Conservation (phyloP, 2,797 vertebrate genomes). For the Scarus forsteni region DNA sequence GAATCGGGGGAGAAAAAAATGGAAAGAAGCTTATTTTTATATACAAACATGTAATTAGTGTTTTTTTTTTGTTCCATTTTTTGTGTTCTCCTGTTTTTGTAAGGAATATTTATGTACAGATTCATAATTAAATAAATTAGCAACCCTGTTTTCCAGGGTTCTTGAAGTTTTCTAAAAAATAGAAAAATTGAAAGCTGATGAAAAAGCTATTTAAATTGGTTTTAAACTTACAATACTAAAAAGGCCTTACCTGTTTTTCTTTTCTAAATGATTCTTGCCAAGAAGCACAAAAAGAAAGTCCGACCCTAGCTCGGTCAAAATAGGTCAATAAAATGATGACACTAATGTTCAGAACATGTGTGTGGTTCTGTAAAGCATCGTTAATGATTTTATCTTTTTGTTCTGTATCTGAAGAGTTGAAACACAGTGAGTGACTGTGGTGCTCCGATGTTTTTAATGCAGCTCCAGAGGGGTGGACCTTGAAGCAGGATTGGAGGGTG, state of each 20-base stretch:
- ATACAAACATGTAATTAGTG: slow-evolving; percentile 76
- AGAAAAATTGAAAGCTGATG: slow-evolving; percentile 64
- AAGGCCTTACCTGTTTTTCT: slow-evolving; percentile 78
- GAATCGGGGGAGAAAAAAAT: slow-evolving; percentile 7
- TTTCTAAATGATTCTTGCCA: slow-evolving; percentile 72
- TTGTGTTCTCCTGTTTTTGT: slow-evolving; percentile 82
- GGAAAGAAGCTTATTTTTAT: slow-evolving; percentile 86
- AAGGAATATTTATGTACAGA: slow-evolving; percentile 88
- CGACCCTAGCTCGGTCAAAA: slow-evolving; percentile 48
- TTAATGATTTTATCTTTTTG: slow-evolving; percentile 22
- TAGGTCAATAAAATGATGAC: slow-evolving; percentile 59
- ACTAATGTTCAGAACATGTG: slow-evolving; percentile 57
- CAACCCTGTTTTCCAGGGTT: slow-evolving; percentile 82
- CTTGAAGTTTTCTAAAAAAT: slow-evolving; percentile 80
- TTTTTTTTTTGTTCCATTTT: slow-evolving; percentile 53
- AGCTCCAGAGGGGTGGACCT: neutral
- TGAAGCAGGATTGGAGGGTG: too few species aligned
- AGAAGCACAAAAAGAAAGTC: slow-evolving; percentile 78
- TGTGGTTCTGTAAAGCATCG: slow-evolving; percentile 22
- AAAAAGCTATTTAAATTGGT: slow-evolving; percentile 78
- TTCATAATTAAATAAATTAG: slow-evolving; percentile 78
- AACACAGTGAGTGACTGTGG: slow-evolving; percentile 29
- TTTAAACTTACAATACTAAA: slow-evolving; percentile 77
- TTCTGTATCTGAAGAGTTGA: slow-evolving; percentile 2
- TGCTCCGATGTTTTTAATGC: slow-evolving; percentile 15